Percentiles rank a stretch among this genome's conserved stretches.
phyloP scores from a whole-genome alignment of 2,797 vertebrate genomes.

The Nannoperca obscura region DNA sequence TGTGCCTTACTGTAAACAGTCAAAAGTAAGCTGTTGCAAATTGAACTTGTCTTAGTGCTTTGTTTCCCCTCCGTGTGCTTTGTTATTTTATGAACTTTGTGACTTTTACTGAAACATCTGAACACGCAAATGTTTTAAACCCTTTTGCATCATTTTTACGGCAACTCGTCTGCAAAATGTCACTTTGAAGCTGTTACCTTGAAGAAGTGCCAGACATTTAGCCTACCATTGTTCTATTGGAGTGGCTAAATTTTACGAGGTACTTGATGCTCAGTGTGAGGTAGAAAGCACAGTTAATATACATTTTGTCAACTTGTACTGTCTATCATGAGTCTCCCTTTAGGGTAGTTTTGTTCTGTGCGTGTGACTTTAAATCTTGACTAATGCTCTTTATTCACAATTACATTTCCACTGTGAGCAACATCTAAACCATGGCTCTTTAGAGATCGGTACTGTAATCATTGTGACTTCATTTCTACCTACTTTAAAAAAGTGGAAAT shows the following conservation, averaged over 20 bases:
- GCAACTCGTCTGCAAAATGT: conserved; percentile 19
- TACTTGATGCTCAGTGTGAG: conserved; percentile 13
- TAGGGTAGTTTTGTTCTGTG: conserved; percentile 4
- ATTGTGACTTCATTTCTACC: conserved; percentile 63
- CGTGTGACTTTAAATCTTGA: not conserved
- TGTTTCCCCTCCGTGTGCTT: conserved; percentile 21
- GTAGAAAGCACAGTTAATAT: conserved; percentile 3
- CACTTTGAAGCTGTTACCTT: conserved; percentile 49
- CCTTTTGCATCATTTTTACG: conserved; percentile 3
- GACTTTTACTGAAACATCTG: conserved; percentile 25
- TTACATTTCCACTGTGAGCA: conserved; percentile 42
- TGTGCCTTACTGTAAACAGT: conserved; percentile 74
- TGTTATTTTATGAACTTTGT: conserved; percentile 3
- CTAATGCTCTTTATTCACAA: conserved; percentile 12
- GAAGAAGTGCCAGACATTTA: conserved; percentile 23
- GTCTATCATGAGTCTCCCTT: conserved; percentile 1
- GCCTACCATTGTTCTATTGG: not conserved
- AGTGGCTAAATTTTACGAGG: not conserved
- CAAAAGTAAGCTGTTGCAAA: conserved; percentile 30
- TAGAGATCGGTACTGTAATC: conserved; percentile 71
- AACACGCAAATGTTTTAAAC: conserved; percentile 26
- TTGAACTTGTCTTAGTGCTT: conserved; percentile 24
- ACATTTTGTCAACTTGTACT: conserved; percentile 7
- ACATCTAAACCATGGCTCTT: conserved; percentile 36
- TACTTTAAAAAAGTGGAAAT: conserved; percentile 49